A percentile compares a stretch with the other conserved stretches of the same genome.
Evolutionary conservation across 92 coral and sea anemone species (phyloP).

Genomic region (Porites evermanni): DNA sequence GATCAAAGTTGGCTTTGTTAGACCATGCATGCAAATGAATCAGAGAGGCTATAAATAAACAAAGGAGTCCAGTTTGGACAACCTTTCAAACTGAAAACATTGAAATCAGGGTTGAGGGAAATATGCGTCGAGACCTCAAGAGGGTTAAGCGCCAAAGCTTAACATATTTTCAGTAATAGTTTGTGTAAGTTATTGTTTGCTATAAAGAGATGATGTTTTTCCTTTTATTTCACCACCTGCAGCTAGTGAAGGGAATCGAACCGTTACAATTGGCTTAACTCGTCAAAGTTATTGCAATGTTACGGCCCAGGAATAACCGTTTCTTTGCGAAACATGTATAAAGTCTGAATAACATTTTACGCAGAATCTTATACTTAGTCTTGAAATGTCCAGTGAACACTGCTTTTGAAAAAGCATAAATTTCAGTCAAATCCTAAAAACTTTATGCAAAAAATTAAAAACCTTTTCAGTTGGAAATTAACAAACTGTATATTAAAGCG

Average conservation of each 20-base stretch:
- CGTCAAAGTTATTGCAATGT: too few species aligned
- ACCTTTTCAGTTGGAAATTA: too few species aligned
- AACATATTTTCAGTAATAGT: not conserved
- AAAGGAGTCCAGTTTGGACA: not conserved
- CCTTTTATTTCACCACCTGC: constrained; percentile 39
- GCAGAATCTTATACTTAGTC: not conserved
- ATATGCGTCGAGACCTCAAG: not conserved
- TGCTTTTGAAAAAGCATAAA: not conserved
- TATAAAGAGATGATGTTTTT: constrained; percentile 3
- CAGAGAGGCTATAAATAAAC: constrained; percentile 5
- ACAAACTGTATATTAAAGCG: too few species aligned
- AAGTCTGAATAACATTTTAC: not conserved
- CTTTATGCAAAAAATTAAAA: not conserved
- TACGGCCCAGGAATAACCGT: not conserved
- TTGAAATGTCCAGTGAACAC: not conserved
- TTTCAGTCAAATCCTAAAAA: not conserved
- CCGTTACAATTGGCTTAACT: not conserved
- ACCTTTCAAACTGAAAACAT: not conserved
- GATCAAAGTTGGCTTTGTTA: constrained; percentile 25
- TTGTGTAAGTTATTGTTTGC: constrained; percentile 21
- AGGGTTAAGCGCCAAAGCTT: not conserved
- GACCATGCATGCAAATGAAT: not conserved
- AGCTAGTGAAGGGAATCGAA: constrained; percentile 36
- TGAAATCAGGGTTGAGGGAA: not conserved
- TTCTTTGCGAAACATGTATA: not conserved